Evolutionary conservation across 1,140 invertebrate species (phyloP).

Genomic region (Philotrypesis tridentata): DNA sequence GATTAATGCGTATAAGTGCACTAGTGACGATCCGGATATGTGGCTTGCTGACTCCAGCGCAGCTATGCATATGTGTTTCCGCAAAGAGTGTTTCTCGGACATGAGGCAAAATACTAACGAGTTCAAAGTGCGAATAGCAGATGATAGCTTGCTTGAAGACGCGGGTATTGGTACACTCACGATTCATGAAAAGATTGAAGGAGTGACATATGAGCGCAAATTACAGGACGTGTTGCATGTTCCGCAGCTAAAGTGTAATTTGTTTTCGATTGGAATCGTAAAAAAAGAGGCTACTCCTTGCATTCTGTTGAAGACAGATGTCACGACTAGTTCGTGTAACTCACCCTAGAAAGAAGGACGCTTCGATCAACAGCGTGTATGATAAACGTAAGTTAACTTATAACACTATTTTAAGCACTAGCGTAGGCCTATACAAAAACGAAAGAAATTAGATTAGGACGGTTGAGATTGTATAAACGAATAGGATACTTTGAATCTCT

Average conservation of each 20-base stretch:
- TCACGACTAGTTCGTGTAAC: no score
- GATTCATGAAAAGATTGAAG: constrained; percentile 24
- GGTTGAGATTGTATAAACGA: no score
- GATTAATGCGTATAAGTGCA: background rate
- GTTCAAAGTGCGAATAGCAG: constrained; percentile 21
- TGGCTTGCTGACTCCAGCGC: constrained; percentile 40
- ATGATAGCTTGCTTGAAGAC: constrained; percentile 21
- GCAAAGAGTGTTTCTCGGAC: constrained; percentile 24
- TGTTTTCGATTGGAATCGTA: constrained; percentile 42
- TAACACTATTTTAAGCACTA: no score
- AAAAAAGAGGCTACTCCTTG: constrained; percentile 22
- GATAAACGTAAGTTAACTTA: no score
- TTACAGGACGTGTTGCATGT: constrained; percentile 35
- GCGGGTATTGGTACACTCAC: constrained; percentile 24
- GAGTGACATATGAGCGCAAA: constrained; percentile 20
- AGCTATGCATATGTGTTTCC: constrained; percentile 22
- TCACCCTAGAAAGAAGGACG: no score
- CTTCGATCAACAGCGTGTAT: no score
- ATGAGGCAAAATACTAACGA: background rate
- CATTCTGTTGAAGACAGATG: background rate
- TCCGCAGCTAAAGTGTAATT: constrained; percentile 35
- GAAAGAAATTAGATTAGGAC: no score
- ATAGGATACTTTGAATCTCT: no score
- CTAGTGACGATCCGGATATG: constrained; percentile 21
- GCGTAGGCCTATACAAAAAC: no score